Evolutionary conservation across 2,888 invertebrate genomes (phyloP), one percentile per base, ranked within the genome.

Genomic region (Sesia bembeciformis): DNA sequence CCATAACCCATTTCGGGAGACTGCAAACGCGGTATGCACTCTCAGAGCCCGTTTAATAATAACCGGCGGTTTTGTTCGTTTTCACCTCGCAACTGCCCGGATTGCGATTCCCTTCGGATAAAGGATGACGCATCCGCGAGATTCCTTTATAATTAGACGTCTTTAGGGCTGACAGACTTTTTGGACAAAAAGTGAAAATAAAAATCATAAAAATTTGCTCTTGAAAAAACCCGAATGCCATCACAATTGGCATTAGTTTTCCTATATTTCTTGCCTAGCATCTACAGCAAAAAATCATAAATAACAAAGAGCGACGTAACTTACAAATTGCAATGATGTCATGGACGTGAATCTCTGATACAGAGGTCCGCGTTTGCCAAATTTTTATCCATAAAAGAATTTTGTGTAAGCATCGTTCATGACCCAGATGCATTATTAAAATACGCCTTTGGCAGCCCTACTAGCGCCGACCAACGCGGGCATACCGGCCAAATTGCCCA

Each of bases 141-240:
- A 76, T 75, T 71, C 73, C 69, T 72, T 70, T 72, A 70, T 75
- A 76, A 77, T 77, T 74, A 74, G 74, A 68, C 64, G 62, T 65
- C 65, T 64, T 62, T 59, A 53, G 54, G 52, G 8, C n/a, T n/a
- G 46, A 40, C 46, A 38, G 42, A 42, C 39, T 7, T 5, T 40
- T 4, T 43, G 6, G 40, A 51, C 51, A 51, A 39, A 51, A 23
- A 7, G 42, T 42, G 5, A 6, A 42, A 1, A 42, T 6, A 42
- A 42, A 5, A 42, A 1, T 5, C 42, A 7, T 5, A 42, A 23
- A 23, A 23, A 23, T 23, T 23, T 23, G 23, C 23, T 23, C 23
- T 23, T 23, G 23, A 23, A 23, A 23, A 23, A 23, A 23, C 2
- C 23, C 23, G 23, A 23, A 23, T 23, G 23, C 23, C 23, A 23